These are phyloP conservation scores for Protosalanx chinensis DNA, from an alignment of 2,797 vertebrate species.

Conservation along the genomic window DNA sequence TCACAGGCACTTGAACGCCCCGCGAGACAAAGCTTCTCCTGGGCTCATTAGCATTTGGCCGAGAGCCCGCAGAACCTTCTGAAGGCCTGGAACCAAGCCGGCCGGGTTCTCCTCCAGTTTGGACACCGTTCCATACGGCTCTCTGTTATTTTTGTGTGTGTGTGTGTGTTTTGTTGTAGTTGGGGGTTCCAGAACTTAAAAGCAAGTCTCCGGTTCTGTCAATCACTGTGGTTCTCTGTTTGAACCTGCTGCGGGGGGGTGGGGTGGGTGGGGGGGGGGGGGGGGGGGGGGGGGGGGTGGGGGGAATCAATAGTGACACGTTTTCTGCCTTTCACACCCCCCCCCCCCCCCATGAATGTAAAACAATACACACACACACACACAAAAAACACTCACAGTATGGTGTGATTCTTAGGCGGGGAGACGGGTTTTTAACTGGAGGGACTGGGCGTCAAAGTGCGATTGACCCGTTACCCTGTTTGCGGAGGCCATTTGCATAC, in stretches of 20 bases:
- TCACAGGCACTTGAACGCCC: slow-evolving; percentile 73
- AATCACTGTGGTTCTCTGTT: slow-evolving; percentile 36
- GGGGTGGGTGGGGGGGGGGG: no score
- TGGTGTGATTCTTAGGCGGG: background rate
- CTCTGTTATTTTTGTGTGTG: slow-evolving; percentile 36
- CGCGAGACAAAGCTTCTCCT: slow-evolving; percentile 73
- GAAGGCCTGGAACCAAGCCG: slow-evolving; percentile 68
- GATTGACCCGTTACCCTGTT: slow-evolving; percentile 64
- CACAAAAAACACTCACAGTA: no score
- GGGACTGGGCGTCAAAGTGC: slow-evolving; percentile 44
- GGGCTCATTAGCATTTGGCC: slow-evolving; percentile 77
- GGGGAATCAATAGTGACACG: no score
- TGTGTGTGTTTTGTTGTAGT: slow-evolving; percentile 44
- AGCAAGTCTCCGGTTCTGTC: slow-evolving; percentile 53
- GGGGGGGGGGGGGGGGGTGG: no score
- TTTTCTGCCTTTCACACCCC: no score
- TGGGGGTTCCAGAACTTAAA: slow-evolving; percentile 42
- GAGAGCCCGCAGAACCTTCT: slow-evolving; percentile 69
- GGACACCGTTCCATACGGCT: slow-evolving; percentile 56
- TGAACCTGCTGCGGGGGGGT: no score
- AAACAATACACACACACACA: no score
- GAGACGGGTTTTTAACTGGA: slow-evolving; percentile 32
- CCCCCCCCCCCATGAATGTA: no score
- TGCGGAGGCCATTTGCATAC: slow-evolving; percentile 72
- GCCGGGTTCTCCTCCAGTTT: slow-evolving; percentile 59